Evolutionary conservation across 1,140 invertebrate species (phyloP).

Genomic region (Hylaeus volcanicus): DNA sequence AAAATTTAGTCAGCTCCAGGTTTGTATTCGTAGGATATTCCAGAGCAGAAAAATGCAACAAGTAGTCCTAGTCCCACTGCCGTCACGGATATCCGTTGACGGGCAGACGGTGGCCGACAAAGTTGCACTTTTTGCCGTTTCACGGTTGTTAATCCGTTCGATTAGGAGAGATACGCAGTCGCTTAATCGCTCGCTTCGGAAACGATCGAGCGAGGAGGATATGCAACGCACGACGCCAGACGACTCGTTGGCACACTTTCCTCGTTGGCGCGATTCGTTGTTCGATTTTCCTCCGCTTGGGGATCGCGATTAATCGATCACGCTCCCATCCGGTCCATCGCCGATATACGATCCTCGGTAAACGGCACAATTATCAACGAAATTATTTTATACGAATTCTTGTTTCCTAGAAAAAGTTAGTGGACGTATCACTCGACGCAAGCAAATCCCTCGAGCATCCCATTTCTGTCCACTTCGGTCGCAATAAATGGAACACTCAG

Average conservation of each 20-base stretch:
- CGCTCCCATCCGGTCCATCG: constrained; percentile 3
- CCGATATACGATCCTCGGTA: background rate
- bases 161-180: constrained; percentile 27
- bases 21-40: too few relatives aligned
- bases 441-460: too few relatives aligned
- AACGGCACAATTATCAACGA: background rate
- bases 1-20: too few relatives aligned
- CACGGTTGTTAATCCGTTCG: constrained; percentile 43
- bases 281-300: constrained; percentile 50
- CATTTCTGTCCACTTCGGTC: too few relatives aligned
- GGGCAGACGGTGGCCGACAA: background rate
- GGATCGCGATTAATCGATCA: background rate
- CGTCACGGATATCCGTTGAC: constrained; percentile 7
- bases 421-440: too few relatives aligned
- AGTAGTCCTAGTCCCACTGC: too few relatives aligned
- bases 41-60: too few relatives aligned
- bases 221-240: constrained; percentile 58
- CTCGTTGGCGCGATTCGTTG: constrained; percentile 66
- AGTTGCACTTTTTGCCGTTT: constrained; percentile 3
- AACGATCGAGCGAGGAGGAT: constrained; percentile 22
- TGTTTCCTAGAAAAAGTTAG: too few relatives aligned
- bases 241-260: constrained; percentile 78
- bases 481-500: background rate
- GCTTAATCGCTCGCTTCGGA: constrained; percentile 18
- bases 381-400: too few relatives aligned